Evolutionary conservation across 2,888 invertebrate species (phyloP), one percentile per base, ranked within the genome.

Genomic region (Drosophila falleni): DNA sequence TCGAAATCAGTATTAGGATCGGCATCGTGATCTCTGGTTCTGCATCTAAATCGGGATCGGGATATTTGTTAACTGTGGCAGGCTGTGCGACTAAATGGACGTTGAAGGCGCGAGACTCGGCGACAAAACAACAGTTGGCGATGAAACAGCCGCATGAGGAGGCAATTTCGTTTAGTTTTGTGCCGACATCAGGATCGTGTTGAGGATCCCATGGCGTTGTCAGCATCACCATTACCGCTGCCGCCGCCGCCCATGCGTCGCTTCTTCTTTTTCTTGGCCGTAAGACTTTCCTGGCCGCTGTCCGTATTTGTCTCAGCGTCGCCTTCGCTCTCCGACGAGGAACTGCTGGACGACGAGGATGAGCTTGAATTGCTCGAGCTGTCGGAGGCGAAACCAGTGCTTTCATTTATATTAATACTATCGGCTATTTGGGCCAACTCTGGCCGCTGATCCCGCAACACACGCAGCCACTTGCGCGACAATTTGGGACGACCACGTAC

Each of bases 401-500:
- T 95, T 90, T 96, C 95, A 86, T 95, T 96, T 62, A 98, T 94
- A 93, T 98, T 98, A 86, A 98, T 96, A 85, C 94, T 94, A 86
- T 97, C 97, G 4, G 98, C 97, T 55, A 97, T 91, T 81, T 95
- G 94, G 39, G 96, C 97, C 69, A 98, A 92, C 33, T 96, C 96
- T 3, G 96, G 95, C 78, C 97, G 96, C 90, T 96, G 95, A 78
- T 94, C 94, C 74, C 94, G 94, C 53, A 96, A 92, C 41, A 94
- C 94, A 90, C 95, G 95, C 63, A 97, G 93, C 98, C 98, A 99
- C 91, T 98, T 98, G 71, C 96, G 96, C 5, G 99, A 98, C 37
- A 99, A 94, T 93, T 99, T 99, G 5, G 99, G 99, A 33, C 99
- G 94, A 4, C 99, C 99, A 44, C 98, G 95, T 3, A 97, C 97